These are phyloP conservation scores for Osmerus eperlanus DNA, from an alignment of 2,113 vertebrate species.

Conservation along the genomic window DNA sequence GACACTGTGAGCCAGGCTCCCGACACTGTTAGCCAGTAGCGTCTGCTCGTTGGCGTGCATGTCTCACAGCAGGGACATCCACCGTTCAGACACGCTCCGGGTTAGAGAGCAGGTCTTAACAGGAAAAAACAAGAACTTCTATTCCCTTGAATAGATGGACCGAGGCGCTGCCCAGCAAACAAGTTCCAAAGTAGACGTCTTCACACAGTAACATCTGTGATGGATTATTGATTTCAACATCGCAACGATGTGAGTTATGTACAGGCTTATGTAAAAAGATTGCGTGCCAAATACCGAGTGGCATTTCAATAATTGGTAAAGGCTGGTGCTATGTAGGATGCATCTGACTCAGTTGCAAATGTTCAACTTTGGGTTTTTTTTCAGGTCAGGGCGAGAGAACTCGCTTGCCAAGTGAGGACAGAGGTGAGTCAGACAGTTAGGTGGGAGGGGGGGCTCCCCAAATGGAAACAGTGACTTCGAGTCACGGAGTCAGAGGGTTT, in stretches of 20 bases:
- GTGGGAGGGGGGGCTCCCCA: not conserved
- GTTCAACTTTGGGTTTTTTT: not conserved
- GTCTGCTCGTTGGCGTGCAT: not conserved
- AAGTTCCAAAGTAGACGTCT: conserved; percentile 7
- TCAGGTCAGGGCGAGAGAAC: not conserved
- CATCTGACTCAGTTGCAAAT: conserved; percentile 17
- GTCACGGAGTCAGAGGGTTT: conserved; percentile 12
- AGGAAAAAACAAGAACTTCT: conserved; percentile 15
- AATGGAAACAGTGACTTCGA: conserved; percentile 31
- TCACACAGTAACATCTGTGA: conserved; percentile 43
- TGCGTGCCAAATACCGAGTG: conserved; percentile 34
- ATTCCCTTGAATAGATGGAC: conserved; percentile 2
- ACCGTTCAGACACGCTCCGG: not conserved
- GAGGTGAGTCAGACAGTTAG: conserved; percentile 26
- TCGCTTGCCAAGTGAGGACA: not conserved
- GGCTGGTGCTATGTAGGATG: conserved; percentile 25
- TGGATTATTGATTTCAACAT: conserved; percentile 41
- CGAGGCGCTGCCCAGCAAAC: no score
- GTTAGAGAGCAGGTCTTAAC: not conserved
- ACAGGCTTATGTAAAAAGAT: conserved; percentile 24
- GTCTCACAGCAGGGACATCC: not conserved
- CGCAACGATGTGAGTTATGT: conserved; percentile 19
- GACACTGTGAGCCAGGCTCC: no score
- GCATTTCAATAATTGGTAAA: conserved; percentile 20
- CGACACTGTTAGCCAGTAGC: not conserved